Evolutionary conservation across 1,140 invertebrate genomes (phyloP), one percentile per base, ranked within the genome.

Genomic region (Drosophila micromelanica): DNA sequence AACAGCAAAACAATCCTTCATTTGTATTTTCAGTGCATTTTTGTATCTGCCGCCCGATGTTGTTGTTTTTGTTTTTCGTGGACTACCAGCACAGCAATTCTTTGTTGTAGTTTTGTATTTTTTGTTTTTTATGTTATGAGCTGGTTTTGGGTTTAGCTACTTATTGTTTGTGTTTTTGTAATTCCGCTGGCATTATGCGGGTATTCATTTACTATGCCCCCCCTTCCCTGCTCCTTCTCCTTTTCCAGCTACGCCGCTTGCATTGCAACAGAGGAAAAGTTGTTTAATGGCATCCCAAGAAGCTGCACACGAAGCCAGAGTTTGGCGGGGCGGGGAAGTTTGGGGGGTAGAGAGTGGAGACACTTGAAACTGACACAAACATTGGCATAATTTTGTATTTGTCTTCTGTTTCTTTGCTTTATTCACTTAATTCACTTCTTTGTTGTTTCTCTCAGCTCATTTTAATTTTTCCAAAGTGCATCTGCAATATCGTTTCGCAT

Each of bases 21-120:
- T 84, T 84, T 85, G 77, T 84, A 69, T 76, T 85, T 72, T 64
- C 40, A 64, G 57, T 73, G 69, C 80, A 86, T 51, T 74, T 78
- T 62, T 75, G 52, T 40, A 48, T 27, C 27, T 27, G 27, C 27
- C 27, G 27, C 27, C 23, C 27, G 45, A 75, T 67, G 48, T 56
- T 62, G 38, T 51, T 56, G 27, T 76, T 70, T 55, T 51, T 56
- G 60, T 40, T 78, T 54, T 71, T 54, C 43, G 52, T 27, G 27
- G 27, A 27, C 27, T 27, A 27, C 27, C 27, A 27, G 27, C 30
- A 15, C n/a, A 42, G 37, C 11, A 38, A 15, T 59, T 35, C 30
- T 55, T 27, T 72, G 45, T 69, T 67, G 52, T 76, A 61, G 49
- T 49, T 37, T 55, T 78, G 23, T 55, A 60, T 54, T 60, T 76